Conservation (phyloP, 1,140 invertebrate species). For the Drosophila nigrodunni region DNA sequence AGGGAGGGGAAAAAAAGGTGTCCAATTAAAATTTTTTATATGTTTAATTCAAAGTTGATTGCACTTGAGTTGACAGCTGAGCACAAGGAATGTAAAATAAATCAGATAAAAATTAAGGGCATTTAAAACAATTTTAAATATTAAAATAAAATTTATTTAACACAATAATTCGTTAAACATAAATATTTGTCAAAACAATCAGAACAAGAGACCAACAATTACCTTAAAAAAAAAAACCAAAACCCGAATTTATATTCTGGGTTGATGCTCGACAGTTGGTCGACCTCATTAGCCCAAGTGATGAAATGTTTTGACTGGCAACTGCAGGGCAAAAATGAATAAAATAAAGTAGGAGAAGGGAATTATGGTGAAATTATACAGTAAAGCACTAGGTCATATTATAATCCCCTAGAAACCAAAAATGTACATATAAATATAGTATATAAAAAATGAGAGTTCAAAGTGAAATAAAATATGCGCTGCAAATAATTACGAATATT, state of each 20-base stretch:
- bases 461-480: conserved; percentile 36
- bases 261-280: not conserved
- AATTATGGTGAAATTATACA: conserved; percentile 33
- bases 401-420: conserved; percentile 25
- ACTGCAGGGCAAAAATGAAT: conserved; percentile 9
- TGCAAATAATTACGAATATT: conserved; percentile 72
- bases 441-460: too few relatives aligned
- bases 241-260: too few relatives aligned
- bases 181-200: too few relatives aligned
- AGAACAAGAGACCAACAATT: too few relatives aligned
- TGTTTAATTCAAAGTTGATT: conserved; percentile 61
- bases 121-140: not conserved
- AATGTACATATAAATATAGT: conserved; percentile 6
- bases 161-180: not conserved
- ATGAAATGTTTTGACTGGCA: conserved; percentile 35
- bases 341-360: not conserved
- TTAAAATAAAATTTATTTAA: not conserved
- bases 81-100: not conserved
- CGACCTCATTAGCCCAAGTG: conserved; percentile 42
- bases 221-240: too few relatives aligned
- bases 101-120: not conserved
- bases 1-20: not conserved
- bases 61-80: conserved; percentile 17
- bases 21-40: conserved; percentile 2
- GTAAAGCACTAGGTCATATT: conserved; percentile 47